phyloP scores from a whole-genome alignment of 2,797 vertebrate species.

The Cyprinodon diabolis region DNA sequence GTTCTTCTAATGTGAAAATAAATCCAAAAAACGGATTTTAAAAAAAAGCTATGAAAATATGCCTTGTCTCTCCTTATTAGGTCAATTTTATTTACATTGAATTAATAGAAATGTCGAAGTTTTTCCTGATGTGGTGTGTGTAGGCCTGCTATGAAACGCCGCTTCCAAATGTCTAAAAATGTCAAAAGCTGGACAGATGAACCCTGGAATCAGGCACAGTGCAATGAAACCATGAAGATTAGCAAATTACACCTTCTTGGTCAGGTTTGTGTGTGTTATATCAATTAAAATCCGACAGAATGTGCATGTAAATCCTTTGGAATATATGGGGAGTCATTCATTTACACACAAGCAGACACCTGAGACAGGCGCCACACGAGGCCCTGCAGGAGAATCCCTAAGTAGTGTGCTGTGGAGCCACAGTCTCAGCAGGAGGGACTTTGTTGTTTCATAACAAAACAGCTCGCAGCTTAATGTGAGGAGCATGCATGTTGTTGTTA shows the following conservation, averaged over 20 bases:
- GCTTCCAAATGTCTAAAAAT: constrained; percentile 20
- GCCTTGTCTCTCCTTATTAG: no score
- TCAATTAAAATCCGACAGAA: constrained; percentile 42
- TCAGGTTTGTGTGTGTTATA: constrained; percentile 1
- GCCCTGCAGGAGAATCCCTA: constrained; percentile 44
- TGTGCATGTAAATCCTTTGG: constrained; percentile 24
- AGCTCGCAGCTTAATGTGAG: constrained; percentile 42
- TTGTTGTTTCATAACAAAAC: constrained; percentile 74
- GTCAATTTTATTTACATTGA: background rate
- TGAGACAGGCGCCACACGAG: constrained; percentile 33
- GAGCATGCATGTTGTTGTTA: constrained; percentile 52
- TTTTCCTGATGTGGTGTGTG: background rate
- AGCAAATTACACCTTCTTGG: constrained; percentile 19
- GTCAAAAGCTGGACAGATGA: constrained; percentile 25
- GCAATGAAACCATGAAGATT: constrained; percentile 20
- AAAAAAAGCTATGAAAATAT: no score
- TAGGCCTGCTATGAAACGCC: background rate
- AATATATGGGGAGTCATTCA: constrained; percentile 20
- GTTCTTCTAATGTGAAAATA: no score
- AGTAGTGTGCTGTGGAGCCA: constrained; percentile 24
- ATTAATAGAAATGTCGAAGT: no score
- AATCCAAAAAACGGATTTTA: no score
- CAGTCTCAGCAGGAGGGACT: constrained; percentile 44
- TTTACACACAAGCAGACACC: constrained; percentile 23
- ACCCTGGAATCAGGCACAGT: constrained; percentile 19